Conservation (phyloP, 2,888 invertebrate species). For the Bugula neritina region DNA sequence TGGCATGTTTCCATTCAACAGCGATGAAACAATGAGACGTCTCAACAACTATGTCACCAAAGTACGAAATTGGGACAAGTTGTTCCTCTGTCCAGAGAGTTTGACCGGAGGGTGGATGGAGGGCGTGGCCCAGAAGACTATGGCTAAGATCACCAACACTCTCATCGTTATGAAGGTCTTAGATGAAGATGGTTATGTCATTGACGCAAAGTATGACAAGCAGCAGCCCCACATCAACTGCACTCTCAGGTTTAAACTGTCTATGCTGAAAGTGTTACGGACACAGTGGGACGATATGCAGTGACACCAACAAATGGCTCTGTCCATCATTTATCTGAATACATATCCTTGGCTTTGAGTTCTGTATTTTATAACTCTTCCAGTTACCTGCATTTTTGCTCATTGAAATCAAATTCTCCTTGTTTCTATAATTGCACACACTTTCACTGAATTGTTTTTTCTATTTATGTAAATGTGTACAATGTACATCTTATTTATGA, state of each 20-base stretch:
- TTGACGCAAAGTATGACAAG: neutral
- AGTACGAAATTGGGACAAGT: neutral
- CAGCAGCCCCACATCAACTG: neutral
- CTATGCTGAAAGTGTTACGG: neutral
- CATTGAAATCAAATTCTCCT: too few relatives aligned
- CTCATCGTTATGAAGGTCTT: neutral
- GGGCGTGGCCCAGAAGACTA: neutral
- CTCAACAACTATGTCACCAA: neutral
- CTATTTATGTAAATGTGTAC: too few relatives aligned
- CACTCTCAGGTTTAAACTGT: neutral
- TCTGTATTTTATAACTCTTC: too few relatives aligned
- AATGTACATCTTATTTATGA: too few relatives aligned
- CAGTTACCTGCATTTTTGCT: too few relatives aligned
- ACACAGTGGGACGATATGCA: neutral
- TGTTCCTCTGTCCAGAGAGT: neutral
- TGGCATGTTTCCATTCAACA: neutral
- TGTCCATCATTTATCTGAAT: too few relatives aligned
- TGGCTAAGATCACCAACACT: neutral
- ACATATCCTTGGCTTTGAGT: too few relatives aligned
- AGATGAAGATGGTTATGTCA: neutral
- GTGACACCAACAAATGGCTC: too few relatives aligned
- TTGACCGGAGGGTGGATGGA: neutral
- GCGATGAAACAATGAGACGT: neutral
- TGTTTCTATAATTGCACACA: too few relatives aligned
- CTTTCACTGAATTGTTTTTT: too few relatives aligned